Base-by-base conservation (phyloP, 2,888 invertebrate genomes). In the Epinotia demarniana region DNA sequence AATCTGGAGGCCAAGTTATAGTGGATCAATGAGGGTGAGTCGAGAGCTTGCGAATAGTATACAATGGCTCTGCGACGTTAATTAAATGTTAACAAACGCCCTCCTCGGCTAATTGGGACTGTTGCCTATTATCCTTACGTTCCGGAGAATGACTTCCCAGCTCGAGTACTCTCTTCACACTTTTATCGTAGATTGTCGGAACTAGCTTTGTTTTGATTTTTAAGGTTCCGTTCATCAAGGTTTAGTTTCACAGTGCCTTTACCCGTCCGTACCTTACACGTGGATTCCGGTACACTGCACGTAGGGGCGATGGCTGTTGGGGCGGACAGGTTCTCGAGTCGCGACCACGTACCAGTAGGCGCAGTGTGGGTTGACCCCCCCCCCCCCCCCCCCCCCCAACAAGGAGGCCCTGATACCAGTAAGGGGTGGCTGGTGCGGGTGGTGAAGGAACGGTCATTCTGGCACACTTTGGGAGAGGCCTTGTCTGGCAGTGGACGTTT, bases 21-120 rank as follows among this genome's bases (percentile, higher is more conserved):
- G n/a, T 53, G 1, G 13, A 4, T 1, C 5, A 16, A 6, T 53
- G n/a, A 53, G n/a, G 53, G 2, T 53, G 49, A 6, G n/a, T 53
- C 53, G 53, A 53, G 53, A n/a, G n/a, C 8, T 53, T 53, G 53
- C n/a, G 53, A 53, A 53, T 53, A 4, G 53, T n/a, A 53, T 53
- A 93, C 93, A 93, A 93, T 93, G 86, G 89, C 90, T 89, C 87
- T 87, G 89, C 91, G 90, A 90, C 92, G 92, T 92, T 94, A 94
- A 93, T 94, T 93, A 94, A 94, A 93, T 94, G 93, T 92, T 94
- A 93, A 94, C 93, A 94, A 94, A 94, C 93, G 92, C 93, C 92
- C 93, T 93, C 89, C 90, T 90, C 92, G 91, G 89, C 92, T 94
- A 94, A 94, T 94, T 94, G 93, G 93, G 92, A 92, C 92, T 92